Evolutionary conservation across 2,113 vertebrate species (phyloP).

Genomic region (Vulpes ferrilata): DNA sequence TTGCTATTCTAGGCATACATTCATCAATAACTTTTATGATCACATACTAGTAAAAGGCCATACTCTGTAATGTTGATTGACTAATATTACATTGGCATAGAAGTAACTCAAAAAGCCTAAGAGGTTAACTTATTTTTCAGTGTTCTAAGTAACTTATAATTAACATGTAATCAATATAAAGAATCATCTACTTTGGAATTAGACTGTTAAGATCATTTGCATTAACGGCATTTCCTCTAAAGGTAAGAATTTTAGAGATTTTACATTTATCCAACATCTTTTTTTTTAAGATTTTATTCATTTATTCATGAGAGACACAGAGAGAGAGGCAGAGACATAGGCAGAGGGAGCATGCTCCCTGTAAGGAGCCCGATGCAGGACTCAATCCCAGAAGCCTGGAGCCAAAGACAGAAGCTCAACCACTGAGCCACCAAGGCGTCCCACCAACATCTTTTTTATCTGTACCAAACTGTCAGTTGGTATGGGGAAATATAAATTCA

Average conservation of each 20-base stretch:
- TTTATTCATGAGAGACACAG: too few species aligned
- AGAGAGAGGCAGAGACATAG: too few species aligned
- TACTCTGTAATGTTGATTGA: neutral
- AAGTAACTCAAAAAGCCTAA: neutral
- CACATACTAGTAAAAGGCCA: neutral
- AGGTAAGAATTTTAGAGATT: constrained; percentile 31
- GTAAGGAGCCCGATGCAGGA: too few species aligned
- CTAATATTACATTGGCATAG: neutral
- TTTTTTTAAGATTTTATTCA: neutral
- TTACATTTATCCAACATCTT: neutral
- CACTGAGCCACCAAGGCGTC: too few species aligned
- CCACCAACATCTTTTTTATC: neutral
- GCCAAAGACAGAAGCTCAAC: too few species aligned
- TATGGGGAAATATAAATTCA: neutral
- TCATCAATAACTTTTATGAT: constrained; percentile 1
- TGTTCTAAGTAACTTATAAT: neutral
- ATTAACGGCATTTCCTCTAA: neutral
- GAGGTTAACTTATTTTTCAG: neutral
- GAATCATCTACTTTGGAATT: neutral
- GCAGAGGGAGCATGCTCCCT: too few species aligned
- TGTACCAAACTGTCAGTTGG: neutral
- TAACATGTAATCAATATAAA: neutral
- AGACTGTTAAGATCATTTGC: neutral
- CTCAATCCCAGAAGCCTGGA: too few species aligned
- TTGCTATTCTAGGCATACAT: neutral